These are phyloP conservation scores for Saccostrea cuccullata DNA, from an alignment of 1,140 invertebrate genomes.

Conservation along the genomic window DNA sequence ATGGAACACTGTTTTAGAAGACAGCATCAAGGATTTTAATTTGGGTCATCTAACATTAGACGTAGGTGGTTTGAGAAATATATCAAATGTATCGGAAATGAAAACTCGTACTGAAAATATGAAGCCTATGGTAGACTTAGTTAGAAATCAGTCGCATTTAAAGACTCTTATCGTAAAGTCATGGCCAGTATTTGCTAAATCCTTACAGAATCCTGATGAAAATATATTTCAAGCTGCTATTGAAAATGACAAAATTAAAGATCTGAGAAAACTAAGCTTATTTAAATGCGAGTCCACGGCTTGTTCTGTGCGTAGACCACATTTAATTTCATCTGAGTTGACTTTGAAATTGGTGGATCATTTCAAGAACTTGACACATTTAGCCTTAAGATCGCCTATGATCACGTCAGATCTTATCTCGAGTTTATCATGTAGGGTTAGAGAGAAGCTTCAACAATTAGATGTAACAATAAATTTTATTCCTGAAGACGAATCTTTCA, in stretches of 20 bases:
- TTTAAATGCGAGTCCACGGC: constrained; percentile 55
- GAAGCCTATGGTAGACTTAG: constrained; percentile 45
- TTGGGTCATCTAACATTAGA: constrained; percentile 57
- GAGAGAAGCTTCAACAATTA: not conserved
- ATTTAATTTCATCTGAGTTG: constrained; percentile 45
- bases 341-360: constrained; percentile 46
- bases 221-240: constrained; percentile 59
- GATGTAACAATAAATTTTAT: not conserved
- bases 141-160: constrained; percentile 51
- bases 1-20: constrained; percentile 44
- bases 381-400: constrained; percentile 63
- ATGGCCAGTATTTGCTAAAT: constrained; percentile 59
- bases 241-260: constrained; percentile 53
- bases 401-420: constrained; percentile 58
- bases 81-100: constrained; percentile 40
- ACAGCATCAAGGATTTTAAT: constrained; percentile 48
- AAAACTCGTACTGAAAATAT: constrained; percentile 50
- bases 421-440: constrained; percentile 45
- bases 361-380: constrained; percentile 54
- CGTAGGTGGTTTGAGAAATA: constrained; percentile 52
- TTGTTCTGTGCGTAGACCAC: constrained; percentile 55
- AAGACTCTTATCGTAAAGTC: constrained; percentile 54
- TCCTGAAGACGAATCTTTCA: not conserved
- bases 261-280: constrained; percentile 55
- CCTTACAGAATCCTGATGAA: constrained; percentile 37